Conservation (phyloP, 2,797 vertebrate genomes). For the Eleutherodactylus coqui region DNA sequence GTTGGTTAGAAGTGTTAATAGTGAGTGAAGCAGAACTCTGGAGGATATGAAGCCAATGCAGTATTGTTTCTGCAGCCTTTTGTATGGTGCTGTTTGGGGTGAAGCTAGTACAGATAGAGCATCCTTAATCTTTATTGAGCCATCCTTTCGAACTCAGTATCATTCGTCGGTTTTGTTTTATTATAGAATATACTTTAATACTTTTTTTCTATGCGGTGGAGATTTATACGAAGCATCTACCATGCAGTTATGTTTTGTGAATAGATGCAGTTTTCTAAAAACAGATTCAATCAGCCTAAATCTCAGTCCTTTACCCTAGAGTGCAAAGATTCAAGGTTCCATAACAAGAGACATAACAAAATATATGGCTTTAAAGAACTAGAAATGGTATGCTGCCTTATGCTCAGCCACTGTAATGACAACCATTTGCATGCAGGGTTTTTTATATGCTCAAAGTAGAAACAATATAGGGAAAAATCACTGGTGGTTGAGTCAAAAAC, state of each 20-base stretch:
- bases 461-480: neutral
- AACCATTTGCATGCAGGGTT: neutral
- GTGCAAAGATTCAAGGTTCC: neutral
- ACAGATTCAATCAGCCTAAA: neutral
- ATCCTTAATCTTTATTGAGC: neutral
- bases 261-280: neutral
- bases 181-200: neutral
- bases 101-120: neutral
- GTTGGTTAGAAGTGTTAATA: too few relatives aligned
- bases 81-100: neutral
- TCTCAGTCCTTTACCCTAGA: neutral
- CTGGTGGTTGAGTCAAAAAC: neutral
- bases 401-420: neutral
- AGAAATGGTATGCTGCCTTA: neutral
- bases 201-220: neutral
- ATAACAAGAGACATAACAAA: neutral
- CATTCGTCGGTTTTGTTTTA: neutral
- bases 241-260: neutral
- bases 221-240: neutral
- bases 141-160: neutral
- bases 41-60: neutral
- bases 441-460: too few relatives aligned
- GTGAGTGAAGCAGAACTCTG: neutral
- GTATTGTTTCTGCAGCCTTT: neutral
- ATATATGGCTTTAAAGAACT: neutral